Base-by-base conservation (phyloP, 2,797 vertebrate genomes). In the Bradypus variegatus region DNA sequence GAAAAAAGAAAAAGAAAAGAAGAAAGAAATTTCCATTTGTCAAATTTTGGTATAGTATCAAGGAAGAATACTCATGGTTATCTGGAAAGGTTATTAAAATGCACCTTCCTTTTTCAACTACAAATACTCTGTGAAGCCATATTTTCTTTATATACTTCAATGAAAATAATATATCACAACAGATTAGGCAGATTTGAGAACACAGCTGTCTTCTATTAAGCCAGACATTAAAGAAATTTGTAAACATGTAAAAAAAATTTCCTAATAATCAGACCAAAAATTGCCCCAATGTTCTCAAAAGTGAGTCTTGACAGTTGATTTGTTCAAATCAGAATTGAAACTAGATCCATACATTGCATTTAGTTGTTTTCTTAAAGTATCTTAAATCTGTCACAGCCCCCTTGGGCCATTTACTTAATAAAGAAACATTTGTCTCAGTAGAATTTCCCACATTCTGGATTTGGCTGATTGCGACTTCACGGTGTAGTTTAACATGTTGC, bases 291-390 rank as follows among this genome's bases (percentile, higher is more conserved):
- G 64, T 86, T 58, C 83, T 81, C 62, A 38, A 70, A 86, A 86
- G 29, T 50, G 27, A 77, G 18, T 88, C 75, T 81, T 76, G 78
- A 70, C 0, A n/a, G 29, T 53, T 92, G 79, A 25, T 88, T 78
- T 88, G 41, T 73, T 90, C 60, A 80, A 67, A 69, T 90, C 41
- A 91, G 38, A 48, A 78, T 65, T 90, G 55, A 87, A 84, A 89
- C 29, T 79, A 78, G 62, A 85, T 85, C 31, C 58, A 94, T 4
- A 33, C 13, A 45, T 15, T 85, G 14, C 27, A 58, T 53, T 79
- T 58, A 53, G 29, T 7, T 79, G 25, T 33, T 75, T 53, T 76
- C 60, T 75, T 88, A 45, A 93, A 91, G 50, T 85, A 36, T 91
- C 85, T 62, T 21, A 88, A 85, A 69, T 55, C 60, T 89, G 33